Evolutionary conservation across 2,797 vertebrate species (phyloP).

Genomic region (Hybognathus amarus): DNA sequence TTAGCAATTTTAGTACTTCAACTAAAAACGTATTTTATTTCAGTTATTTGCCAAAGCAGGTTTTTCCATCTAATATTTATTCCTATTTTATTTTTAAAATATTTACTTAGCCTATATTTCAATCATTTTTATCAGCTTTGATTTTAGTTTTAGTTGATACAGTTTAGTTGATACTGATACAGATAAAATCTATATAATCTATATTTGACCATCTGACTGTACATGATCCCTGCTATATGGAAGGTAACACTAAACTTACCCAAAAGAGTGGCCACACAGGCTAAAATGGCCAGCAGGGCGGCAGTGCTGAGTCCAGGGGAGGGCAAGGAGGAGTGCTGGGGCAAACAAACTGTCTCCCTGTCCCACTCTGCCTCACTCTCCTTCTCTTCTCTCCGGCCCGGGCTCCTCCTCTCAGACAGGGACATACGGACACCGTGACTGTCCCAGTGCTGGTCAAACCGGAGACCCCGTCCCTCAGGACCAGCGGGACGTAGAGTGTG

Average conservation of each 20-base stretch:
- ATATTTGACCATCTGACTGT: not conserved
- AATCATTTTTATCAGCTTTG: not conserved
- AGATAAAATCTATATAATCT: not conserved
- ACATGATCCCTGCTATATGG: slow-evolving; percentile 1
- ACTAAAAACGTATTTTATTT: not conserved
- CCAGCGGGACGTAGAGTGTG: slow-evolving; percentile 84
- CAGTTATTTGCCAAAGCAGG: not conserved
- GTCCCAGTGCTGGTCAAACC: slow-evolving; percentile 87
- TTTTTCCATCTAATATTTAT: not conserved
- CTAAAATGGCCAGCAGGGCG: slow-evolving; percentile 88
- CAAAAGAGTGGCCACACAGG: slow-evolving; percentile 87
- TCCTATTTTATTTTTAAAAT: not conserved
- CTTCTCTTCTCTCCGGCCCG: slow-evolving; percentile 76
- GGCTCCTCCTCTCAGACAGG: slow-evolving; percentile 85
- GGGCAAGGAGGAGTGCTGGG: slow-evolving; percentile 80
- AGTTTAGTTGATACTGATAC: not conserved
- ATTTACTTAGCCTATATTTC: not conserved
- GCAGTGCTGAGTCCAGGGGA: slow-evolving; percentile 89
- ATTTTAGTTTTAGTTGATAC: not conserved
- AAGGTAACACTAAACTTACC: slow-evolving; percentile 73
- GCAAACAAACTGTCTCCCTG: slow-evolving; percentile 79
- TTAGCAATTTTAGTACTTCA: not conserved
- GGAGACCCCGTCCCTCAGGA: slow-evolving; percentile 85
- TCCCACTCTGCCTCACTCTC: slow-evolving; percentile 79
- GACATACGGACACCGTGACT: slow-evolving; percentile 88